phyloP scores from a whole-genome alignment of 2,113 vertebrate genomes.

The Zapornia atra region DNA sequence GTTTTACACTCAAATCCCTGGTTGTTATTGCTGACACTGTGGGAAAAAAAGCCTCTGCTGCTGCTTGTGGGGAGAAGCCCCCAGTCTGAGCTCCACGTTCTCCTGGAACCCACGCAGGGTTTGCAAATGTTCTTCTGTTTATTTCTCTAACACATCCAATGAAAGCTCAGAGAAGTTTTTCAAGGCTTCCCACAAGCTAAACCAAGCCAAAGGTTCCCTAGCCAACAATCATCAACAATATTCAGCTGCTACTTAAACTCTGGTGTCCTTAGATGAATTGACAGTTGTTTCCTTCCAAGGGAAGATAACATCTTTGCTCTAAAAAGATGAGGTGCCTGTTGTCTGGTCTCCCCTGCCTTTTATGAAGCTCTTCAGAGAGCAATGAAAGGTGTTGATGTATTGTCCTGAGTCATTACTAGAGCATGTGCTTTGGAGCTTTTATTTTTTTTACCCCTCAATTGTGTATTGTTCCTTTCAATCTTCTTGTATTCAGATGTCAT shows the following conservation, averaged over 20 bases:
- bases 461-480: not conserved
- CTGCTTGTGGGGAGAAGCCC: not conserved
- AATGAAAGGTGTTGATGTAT: not conserved
- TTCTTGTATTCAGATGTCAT: not conserved
- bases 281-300: not conserved
- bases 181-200: not conserved
- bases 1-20: not conserved
- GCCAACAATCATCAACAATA: not conserved
- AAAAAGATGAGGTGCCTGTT: not conserved
- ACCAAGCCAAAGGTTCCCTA: slow-evolving; percentile 8
- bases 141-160: slow-evolving; percentile 16
- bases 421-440: not conserved
- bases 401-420: not conserved
- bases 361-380: not conserved
- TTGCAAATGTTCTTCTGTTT: slow-evolving; percentile 29
- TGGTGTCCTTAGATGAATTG: not conserved
- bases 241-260: not conserved
- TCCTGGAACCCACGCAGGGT: slow-evolving; percentile 65
- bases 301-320: not conserved
- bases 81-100: slow-evolving; percentile 31
- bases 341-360: not conserved
- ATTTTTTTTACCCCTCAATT: not conserved
- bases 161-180: not conserved
- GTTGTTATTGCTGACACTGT: not conserved
- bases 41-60: not conserved